A percentile compares a stretch with the other conserved stretches of the same genome.
Evolutionary conservation across 2,113 vertebrate species (phyloP).

Genomic region (Pycnonotus jocosus): DNA sequence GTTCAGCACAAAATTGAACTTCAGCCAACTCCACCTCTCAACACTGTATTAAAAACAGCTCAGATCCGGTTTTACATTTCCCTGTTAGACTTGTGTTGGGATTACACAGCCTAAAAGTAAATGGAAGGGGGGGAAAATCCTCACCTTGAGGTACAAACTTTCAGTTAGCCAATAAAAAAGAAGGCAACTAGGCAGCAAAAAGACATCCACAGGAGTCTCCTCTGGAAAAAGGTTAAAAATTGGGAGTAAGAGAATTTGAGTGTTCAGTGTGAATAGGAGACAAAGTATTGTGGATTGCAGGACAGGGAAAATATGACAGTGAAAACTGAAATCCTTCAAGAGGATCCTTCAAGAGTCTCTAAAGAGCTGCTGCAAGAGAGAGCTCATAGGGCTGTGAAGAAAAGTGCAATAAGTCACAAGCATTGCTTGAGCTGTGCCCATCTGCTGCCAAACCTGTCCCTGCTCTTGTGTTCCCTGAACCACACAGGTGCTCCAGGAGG

Average conservation of each 20-base stretch:
- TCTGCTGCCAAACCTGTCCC: background rate
- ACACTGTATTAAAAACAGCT: slow-evolving; percentile 31
- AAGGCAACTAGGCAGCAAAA: background rate
- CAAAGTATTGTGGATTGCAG: background rate
- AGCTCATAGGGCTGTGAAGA: background rate
- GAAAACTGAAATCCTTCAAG: background rate
- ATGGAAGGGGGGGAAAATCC: background rate
- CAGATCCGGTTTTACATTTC: background rate
- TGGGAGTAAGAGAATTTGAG: background rate
- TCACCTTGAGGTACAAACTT: background rate
- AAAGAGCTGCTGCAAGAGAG: background rate
- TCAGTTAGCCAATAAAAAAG: background rate
- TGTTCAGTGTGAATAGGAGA: background rate
- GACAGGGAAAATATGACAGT: background rate
- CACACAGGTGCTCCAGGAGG: background rate
- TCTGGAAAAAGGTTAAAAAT: background rate
- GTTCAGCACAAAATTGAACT: slow-evolving; percentile 27
- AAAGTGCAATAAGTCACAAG: background rate
- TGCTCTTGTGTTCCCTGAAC: background rate
- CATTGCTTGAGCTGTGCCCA: background rate
- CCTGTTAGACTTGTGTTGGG: background rate
- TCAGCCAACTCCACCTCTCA: slow-evolving; percentile 15
- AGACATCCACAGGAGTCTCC: background rate
- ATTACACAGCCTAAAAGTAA: background rate
- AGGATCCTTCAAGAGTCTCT: background rate